Conservation (phyloP, 2,888 invertebrate species). For the Carabus problematicus region DNA sequence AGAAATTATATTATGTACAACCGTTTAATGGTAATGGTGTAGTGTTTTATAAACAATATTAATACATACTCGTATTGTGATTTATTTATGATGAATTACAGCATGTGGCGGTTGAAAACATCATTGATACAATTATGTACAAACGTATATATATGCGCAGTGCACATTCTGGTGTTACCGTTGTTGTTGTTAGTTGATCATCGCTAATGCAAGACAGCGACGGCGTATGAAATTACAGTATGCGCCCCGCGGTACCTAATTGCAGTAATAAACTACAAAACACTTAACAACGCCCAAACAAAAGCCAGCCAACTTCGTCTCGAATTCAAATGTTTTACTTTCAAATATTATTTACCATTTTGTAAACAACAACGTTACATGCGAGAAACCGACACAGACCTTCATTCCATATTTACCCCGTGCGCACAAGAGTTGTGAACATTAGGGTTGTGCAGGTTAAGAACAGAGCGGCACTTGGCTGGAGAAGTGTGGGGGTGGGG, state of each 20-base stretch:
- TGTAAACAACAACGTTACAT: slow-evolving; percentile 12
- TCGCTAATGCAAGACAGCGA: background rate
- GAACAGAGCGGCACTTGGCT: too few relatives aligned
- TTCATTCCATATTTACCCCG: too few relatives aligned
- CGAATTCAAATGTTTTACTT: slow-evolving; percentile 23
- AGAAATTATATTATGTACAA: background rate
- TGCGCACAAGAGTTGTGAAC: too few relatives aligned
- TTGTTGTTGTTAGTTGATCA: background rate
- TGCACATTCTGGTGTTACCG: background rate
- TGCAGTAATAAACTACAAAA: slow-evolving; percentile 22
- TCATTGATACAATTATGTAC: background rate
- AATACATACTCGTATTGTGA: background rate
- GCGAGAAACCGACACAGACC: too few relatives aligned
- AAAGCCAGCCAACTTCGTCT: slow-evolving; percentile 17
- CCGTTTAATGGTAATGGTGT: background rate
- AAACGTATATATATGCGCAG: background rate
- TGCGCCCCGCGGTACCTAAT: background rate
- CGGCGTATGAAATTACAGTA: slow-evolving; percentile 12
- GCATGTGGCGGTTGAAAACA: background rate
- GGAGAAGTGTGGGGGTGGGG: too few relatives aligned
- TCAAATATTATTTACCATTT: slow-evolving; percentile 22
- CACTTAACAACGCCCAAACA: slow-evolving; percentile 17
- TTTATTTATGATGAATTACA: background rate
- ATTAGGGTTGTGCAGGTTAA: too few relatives aligned
- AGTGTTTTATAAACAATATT: background rate